Evolutionary conservation across 2,113 vertebrate species (phyloP).

Genomic region (Zosterops pallidus): DNA sequence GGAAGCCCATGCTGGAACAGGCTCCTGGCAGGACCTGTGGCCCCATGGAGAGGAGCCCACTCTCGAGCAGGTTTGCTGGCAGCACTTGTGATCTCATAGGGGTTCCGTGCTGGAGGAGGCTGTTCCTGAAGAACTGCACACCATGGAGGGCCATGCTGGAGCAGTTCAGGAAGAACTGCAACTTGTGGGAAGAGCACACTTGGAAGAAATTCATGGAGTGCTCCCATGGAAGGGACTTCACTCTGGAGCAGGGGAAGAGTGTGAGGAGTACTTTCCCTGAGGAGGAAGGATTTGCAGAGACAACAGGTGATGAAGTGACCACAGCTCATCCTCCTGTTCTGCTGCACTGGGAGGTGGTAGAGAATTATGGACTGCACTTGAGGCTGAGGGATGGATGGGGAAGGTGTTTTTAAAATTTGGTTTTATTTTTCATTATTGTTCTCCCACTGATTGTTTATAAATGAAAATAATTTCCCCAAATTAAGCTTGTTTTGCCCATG

Average conservation of each 20-base stretch:
- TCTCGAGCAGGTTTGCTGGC: neutral
- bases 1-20: rapidly evolving
- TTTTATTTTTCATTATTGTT: neutral
- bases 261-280: neutral
- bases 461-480: neutral
- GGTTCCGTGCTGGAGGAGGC: neutral
- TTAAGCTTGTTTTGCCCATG: neutral
- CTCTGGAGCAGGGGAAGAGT: neutral
- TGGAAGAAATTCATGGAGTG: neutral
- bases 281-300: neutral
- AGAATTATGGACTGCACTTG: neutral
- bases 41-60: neutral
- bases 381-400: rapidly evolving
- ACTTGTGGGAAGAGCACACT: neutral
- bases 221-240: neutral
- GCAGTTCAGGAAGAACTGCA: neutral
- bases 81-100: rapidly evolving
- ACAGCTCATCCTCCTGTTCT: neutral
- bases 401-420: neutral
- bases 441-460: neutral
- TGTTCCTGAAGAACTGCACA: neutral
- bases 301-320: neutral
- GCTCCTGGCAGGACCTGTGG: neutral
- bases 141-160: rapidly evolving
- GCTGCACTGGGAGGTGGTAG: neutral